A percentile compares a stretch with the other conserved stretches of the same genome.
Conservation (phyloP, 2,797 vertebrate genomes). For the Balearica regulorum region DNA sequence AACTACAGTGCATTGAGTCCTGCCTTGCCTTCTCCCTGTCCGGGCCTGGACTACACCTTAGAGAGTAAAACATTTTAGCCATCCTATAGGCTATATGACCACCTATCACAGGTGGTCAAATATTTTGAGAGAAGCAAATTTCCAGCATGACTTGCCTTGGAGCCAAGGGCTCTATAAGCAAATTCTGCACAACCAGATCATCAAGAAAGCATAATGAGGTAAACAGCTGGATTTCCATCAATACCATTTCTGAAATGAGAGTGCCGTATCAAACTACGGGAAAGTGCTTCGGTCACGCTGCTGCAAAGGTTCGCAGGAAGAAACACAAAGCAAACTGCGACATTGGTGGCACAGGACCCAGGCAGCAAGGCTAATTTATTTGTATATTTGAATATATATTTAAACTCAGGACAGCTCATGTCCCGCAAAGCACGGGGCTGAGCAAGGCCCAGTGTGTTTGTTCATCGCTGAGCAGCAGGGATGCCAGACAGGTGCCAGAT, state of each 20-base stretch:
- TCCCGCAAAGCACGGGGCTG: neutral
- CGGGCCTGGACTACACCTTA: neutral
- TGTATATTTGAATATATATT: neutral
- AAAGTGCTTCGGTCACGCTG: rapidly evolving
- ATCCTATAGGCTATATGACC: neutral
- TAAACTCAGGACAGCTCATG: neutral
- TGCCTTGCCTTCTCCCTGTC: neutral
- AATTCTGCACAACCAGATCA: neutral
- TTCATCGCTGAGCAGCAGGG: neutral
- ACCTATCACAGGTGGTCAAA: neutral
- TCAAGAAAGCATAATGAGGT: neutral
- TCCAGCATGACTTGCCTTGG: neutral
- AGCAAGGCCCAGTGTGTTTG: neutral
- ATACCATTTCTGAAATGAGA: neutral
- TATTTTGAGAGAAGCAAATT: neutral
- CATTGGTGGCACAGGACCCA: neutral
- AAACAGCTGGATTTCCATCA: neutral
- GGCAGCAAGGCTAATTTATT: neutral
- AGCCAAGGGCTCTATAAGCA: neutral
- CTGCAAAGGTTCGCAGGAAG: neutral
- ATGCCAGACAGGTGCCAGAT: neutral
- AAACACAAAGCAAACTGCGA: neutral
- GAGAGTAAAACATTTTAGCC: neutral
- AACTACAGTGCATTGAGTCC: neutral
- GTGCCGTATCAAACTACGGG: rapidly evolving